Evolutionary conservation across 2,888 invertebrate genomes (phyloP), one percentile per base, ranked within the genome.

Genomic region (Linyphia triangularis): DNA sequence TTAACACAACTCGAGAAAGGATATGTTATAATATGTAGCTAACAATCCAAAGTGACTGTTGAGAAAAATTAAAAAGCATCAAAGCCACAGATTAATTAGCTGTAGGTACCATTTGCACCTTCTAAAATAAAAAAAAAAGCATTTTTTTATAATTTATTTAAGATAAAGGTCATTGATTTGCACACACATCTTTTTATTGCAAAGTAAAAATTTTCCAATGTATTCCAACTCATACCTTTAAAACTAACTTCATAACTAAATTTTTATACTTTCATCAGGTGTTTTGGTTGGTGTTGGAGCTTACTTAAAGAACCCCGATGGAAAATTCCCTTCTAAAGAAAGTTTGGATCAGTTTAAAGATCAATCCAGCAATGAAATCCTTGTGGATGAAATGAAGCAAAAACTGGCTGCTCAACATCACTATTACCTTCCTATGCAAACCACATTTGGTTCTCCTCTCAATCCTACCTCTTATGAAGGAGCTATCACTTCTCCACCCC

Each of bases 361-460:
- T 1, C 77, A 59, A 13, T 77, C 77, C 40, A 77, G 40, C 33
- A 59, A 81, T 57, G 69, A 81, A 9, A 19, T 67, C 10, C n/a
- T 33, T 2, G 24, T 10, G n/a, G 59, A 57, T 24, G 77, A 78
- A 30, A 19, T 59, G 13, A 69, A 69, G 4, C 26, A 40, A 13
- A 59, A 69, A 19, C 16, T 61, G 57, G 59, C 16, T 10, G 73
- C 61, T 30, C 51, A 86, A 26, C 65, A 73, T 10, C 51, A 33
- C 51, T 79, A 86, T 51, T 86, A 86, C 33, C 72, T 86, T 37
- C 85, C 79, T 10, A 43, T 43, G 37, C 79, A 86, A 57, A 79
- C 85, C 24, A 40, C 30, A 33, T 86, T 79, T 72, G 79, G 65
- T 13, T 63, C 63, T 19, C 26, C 30, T 1, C n/a, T 40, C 3